Percentiles rank a stretch among this genome's conserved stretches.
phyloP scores from a whole-genome alignment of 2,888 invertebrate genomes.

The Alsophila aescularia region DNA sequence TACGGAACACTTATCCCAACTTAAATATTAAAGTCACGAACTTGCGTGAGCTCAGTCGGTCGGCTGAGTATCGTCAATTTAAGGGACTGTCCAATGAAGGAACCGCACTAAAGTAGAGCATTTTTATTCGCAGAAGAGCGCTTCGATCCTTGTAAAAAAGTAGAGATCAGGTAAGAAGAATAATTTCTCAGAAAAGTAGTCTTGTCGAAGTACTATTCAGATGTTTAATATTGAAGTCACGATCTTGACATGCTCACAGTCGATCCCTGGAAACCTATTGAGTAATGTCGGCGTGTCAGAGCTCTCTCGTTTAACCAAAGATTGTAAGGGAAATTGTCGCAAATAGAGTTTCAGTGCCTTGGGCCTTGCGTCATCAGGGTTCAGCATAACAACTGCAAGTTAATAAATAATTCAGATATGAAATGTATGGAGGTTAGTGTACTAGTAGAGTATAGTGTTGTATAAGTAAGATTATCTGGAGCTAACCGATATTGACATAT shows the following conservation, averaged over 20 bases:
- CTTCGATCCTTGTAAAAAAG: not conserved
- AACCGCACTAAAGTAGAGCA: too few relatives aligned
- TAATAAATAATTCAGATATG: too few relatives aligned
- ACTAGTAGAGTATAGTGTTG: too few relatives aligned
- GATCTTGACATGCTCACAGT: constrained; percentile 9
- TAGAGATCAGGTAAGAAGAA: not conserved
- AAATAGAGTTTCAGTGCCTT: too few relatives aligned
- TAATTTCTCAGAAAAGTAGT: constrained; percentile 4
- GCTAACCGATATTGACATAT: too few relatives aligned
- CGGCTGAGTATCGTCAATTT: not conserved
- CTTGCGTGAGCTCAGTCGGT: constrained; percentile 8
- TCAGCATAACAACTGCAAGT: too few relatives aligned
- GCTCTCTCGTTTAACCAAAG: constrained; percentile 1
- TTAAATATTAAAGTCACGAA: constrained; percentile 26
- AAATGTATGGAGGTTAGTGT: too few relatives aligned
- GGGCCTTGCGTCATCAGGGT: too few relatives aligned
- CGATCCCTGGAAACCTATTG: constrained; percentile 2
- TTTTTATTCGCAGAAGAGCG: too few relatives aligned
- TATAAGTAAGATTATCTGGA: too few relatives aligned
- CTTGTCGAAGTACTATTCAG: not conserved
- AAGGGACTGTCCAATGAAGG: not conserved
- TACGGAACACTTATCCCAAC: not conserved
- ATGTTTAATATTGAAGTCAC: constrained; percentile 24
- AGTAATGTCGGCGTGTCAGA: constrained; percentile 4
- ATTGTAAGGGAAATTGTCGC: not conserved